Base-by-base conservation (phyloP, 2,113 vertebrate species). In the Geococcyx californianus region DNA sequence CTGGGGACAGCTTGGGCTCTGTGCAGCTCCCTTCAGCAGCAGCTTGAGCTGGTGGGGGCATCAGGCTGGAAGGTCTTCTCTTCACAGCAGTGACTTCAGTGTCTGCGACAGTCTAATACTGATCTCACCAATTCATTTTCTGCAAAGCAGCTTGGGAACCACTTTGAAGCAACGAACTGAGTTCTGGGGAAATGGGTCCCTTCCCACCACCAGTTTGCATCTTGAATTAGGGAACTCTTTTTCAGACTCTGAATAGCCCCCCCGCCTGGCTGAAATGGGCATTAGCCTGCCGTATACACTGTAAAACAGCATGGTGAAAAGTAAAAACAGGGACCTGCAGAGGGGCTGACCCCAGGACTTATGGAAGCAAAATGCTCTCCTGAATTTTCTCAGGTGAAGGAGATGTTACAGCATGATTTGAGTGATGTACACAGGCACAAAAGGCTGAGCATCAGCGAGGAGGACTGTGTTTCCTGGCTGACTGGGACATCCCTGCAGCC, bases 241-340 rank as follows among this genome's bases (percentile, higher is more conserved):
- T 42, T 60, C 38, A 73, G 59, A 4, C 10, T 16, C 40, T 4
- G 14, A 54, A 60, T 38, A 36, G 68, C 28, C 3, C 9, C 21
- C 45, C 33, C 58, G 33, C 29, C 64, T 28, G 62, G 16, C 34
- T 73, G 79, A 64, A 49, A 64, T 18, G 40, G 20, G n/a, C 59
- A 3, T 13, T 23, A 47, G 17, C 55, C 60, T 56, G n/a, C 55
- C 40, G 77, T 34, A 28, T 26, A 15, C 19, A 15, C 52, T 11
- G 40, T 49, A 44, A 76, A 83, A 55, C 45, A 52, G 29, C n/a
- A 34, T 2, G 0, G 13, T 6, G 40, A 28, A 47, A 33, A 44
- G 60, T 13, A 88, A 82, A 70, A 4, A 55, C 3, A 40, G 34
- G 1, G 0, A 28, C n/a, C 2, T 73, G 19, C 1, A 3, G 25